These are phyloP conservation scores for Bombus difficillimus DNA, from an alignment of 1,140 invertebrate species.

Conservation along the genomic window DNA sequence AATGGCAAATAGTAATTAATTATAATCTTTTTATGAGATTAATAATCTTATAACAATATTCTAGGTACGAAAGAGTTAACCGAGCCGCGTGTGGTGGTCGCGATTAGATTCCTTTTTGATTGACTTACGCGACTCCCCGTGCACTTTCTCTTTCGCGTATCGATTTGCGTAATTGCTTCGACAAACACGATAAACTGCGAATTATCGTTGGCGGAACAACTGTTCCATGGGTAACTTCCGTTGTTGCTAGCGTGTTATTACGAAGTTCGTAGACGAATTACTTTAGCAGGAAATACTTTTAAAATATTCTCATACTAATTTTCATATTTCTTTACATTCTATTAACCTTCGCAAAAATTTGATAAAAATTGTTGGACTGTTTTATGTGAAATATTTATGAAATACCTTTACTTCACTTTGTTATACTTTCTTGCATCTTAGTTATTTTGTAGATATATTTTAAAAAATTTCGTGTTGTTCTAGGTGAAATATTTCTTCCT, in stretches of 20 bases:
- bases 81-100: background rate
- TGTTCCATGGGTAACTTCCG: conserved; percentile 5
- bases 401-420: too few relatives aligned
- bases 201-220: conserved; percentile 46
- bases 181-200: conserved; percentile 45
- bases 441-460: too few relatives aligned
- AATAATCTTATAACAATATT: background rate
- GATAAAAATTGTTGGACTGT: background rate
- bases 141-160: conserved; percentile 55
- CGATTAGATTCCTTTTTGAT: conserved; percentile 3
- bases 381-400: too few relatives aligned
- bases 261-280: background rate
- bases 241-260: conserved; percentile 10
- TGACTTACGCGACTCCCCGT: background rate
- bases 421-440: too few relatives aligned
- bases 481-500: too few relatives aligned
- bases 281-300: background rate
- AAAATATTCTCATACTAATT: background rate
- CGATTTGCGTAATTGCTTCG: conserved; percentile 63
- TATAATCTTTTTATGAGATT: background rate
- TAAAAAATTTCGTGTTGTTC: too few relatives aligned
- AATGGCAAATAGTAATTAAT: too few relatives aligned
- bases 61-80: background rate
- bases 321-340: background rate
- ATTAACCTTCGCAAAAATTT: too few relatives aligned